Base-by-base conservation (phyloP, 2,888 invertebrate species). In the Lepidocyrtinus sp. region DNA sequence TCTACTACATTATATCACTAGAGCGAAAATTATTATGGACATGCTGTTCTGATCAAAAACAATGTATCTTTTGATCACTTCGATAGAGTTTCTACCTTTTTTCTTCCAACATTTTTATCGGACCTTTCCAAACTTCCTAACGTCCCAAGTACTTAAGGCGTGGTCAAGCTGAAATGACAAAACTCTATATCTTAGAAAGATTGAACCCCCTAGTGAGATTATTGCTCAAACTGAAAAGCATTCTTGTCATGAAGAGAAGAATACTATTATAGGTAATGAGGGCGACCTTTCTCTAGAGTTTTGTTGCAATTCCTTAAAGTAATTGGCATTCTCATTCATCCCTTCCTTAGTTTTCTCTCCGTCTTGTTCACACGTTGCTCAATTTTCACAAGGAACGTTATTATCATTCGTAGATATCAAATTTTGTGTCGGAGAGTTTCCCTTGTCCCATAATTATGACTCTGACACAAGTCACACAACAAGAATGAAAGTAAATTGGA, bases 41-140 rank as follows among this genome's bases (percentile, higher is more conserved):
- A 55, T 55, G 55, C 55, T 55, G 55, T 55, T 55, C 55, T 55
- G 55, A 55, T 55, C 36, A 55, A 55, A 55, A 55, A 55, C 55
- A 55, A 55, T 55, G 55, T 55, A 55, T 55, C 55, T 55, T 55
- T 55, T 55, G 55, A 55, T 55, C 55, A 55, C 55, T 55, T n/a
- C 55, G 17, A 9, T 55, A n/a, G 9, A n/a, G 9, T 55, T 55
- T 55, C 55, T 55, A n/a, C 55, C 55, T 55, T 55, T 55, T n/a
- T n/a, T n/a, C 55, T n/a, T 55, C 55, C 55, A 55, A n/a, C n/a
- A n/a, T 55, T 55, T 55, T 55, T 55, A 55, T 55, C 55, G 9
- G 55, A 55, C 55, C 55, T 17, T 55, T 55, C 55, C 55, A 55
- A 55, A n/a, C 17, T 55, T 55, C 55, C 55, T n/a, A n/a, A n/a